These are phyloP conservation scores for Platichthys flesus DNA, from an alignment of 2,113 vertebrate species.

Conservation along the genomic window DNA sequence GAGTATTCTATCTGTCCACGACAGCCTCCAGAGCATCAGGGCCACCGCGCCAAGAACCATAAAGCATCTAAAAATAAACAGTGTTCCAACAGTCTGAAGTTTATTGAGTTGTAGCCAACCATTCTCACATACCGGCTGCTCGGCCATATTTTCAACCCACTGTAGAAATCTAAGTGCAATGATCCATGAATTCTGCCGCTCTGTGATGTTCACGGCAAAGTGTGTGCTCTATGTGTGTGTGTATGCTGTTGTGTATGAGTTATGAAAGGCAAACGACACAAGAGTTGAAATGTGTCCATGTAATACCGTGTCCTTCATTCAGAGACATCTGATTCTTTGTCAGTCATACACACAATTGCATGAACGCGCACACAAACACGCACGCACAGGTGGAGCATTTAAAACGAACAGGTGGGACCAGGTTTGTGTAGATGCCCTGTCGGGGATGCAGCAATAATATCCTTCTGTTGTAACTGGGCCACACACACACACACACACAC, in stretches of 20 bases:
- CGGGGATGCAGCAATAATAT: conserved; percentile 60
- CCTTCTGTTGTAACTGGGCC: conserved; percentile 67
- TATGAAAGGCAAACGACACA: neutral
- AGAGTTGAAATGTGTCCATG: conserved; percentile 19
- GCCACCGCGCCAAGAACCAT: conserved; percentile 36
- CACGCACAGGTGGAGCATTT: conserved; percentile 47
- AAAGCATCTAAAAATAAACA: conserved; percentile 58
- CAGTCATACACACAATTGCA: neutral
- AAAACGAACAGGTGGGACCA: conserved; percentile 65
- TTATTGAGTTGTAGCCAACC: conserved; percentile 47
- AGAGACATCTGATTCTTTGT: conserved; percentile 29
- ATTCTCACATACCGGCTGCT: conserved; percentile 40
- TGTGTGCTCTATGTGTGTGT: neutral
- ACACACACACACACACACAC: conserved; percentile 52
- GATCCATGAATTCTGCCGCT: conserved; percentile 39
- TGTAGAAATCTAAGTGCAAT: conserved; percentile 37
- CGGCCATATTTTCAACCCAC: conserved; percentile 43
- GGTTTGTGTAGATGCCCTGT: conserved; percentile 52
- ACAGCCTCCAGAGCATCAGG: conserved; percentile 1
- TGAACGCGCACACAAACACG: conserved; percentile 16
- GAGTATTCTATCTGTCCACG: neutral
- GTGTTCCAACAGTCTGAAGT: conserved; percentile 26
- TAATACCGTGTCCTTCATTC: conserved; percentile 42
- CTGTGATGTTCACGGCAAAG: conserved; percentile 2
- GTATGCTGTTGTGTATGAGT: no score